These are phyloP conservation scores for Bubo scandiacus DNA, from an alignment of 2,113 vertebrate genomes.

Conservation along the genomic window DNA sequence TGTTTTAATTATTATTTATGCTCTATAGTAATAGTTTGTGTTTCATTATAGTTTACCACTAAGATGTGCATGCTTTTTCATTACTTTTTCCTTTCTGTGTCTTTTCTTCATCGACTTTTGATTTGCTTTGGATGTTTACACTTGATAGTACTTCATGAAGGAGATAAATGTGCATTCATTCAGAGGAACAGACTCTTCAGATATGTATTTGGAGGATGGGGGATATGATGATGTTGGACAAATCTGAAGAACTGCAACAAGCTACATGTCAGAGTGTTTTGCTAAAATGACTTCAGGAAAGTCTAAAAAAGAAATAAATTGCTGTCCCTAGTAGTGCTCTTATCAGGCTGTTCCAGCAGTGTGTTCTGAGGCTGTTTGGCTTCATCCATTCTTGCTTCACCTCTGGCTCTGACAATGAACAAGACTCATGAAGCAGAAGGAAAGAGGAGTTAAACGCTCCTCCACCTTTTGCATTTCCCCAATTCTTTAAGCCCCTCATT, in stretches of 20 bases:
- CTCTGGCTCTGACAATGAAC: not conserved
- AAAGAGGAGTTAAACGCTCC: not conserved
- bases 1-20: conserved; percentile 73
- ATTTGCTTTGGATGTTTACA: not conserved
- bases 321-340: not conserved
- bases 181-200: not conserved
- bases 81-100: not conserved
- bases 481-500: not conserved
- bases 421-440: not conserved
- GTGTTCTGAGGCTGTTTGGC: not conserved
- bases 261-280: not conserved
- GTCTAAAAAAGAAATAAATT: not conserved
- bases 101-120: not conserved
- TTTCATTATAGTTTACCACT: conserved; percentile 21
- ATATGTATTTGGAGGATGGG: not conserved
- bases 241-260: not conserved
- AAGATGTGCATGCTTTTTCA: conserved; percentile 5
- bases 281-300: not conserved
- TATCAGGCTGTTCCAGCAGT: not conserved
- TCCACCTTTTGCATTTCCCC: not conserved
- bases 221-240: not conserved
- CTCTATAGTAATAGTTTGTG: conserved; percentile 13
- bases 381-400: not conserved
- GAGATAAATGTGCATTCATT: not conserved
- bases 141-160: not conserved